A percentile compares a stretch with the other conserved stretches of the same genome.
Conservation (phyloP, 2,113 vertebrate genomes). For the Rousettus leschenaultii region DNA sequence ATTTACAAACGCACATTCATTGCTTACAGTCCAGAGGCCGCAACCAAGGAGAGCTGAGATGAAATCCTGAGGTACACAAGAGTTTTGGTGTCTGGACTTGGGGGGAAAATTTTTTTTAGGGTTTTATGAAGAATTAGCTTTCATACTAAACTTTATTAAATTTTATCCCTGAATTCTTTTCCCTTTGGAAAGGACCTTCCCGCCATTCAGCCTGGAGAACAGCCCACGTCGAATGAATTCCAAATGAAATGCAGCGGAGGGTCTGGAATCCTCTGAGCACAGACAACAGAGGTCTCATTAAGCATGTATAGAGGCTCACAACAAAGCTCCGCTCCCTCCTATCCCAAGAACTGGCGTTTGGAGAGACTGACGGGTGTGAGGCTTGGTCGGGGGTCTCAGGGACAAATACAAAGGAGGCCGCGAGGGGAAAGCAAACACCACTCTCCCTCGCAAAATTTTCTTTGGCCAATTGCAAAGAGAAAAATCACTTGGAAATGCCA, state of each 20-base stretch:
- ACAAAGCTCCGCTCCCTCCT: slow-evolving; percentile 73
- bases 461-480: slow-evolving; percentile 62
- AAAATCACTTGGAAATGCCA: slow-evolving; percentile 77
- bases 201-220: slow-evolving; percentile 78
- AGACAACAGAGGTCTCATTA: slow-evolving; percentile 79
- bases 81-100: slow-evolving; percentile 63
- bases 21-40: slow-evolving; percentile 55
- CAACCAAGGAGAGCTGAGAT: slow-evolving; percentile 23
- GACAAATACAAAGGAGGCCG: slow-evolving; percentile 64
- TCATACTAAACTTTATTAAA: slow-evolving; percentile 78
- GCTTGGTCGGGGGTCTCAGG: slow-evolving; percentile 58
- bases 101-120: slow-evolving; percentile 42
- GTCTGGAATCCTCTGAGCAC: slow-evolving; percentile 69
- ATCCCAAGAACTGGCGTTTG: slow-evolving; percentile 62
- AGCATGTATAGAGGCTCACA: slow-evolving; percentile 52
- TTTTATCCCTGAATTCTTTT: slow-evolving; percentile 75
- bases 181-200: slow-evolving; percentile 74
- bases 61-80: slow-evolving; percentile 32
- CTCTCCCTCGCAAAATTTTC: slow-evolving; percentile 70
- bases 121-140: slow-evolving; percentile 76
- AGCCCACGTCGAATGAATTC: slow-evolving; percentile 71
- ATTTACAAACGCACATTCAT: slow-evolving; percentile 71
- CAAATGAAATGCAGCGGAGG: slow-evolving; percentile 80
- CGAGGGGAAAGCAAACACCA: slow-evolving; percentile 70
- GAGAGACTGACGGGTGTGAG: slow-evolving; percentile 59